Percentiles rank a stretch among this genome's conserved stretches.
phyloP scores from a whole-genome alignment of 2,888 invertebrate species.

The Stenodema calcarata region DNA sequence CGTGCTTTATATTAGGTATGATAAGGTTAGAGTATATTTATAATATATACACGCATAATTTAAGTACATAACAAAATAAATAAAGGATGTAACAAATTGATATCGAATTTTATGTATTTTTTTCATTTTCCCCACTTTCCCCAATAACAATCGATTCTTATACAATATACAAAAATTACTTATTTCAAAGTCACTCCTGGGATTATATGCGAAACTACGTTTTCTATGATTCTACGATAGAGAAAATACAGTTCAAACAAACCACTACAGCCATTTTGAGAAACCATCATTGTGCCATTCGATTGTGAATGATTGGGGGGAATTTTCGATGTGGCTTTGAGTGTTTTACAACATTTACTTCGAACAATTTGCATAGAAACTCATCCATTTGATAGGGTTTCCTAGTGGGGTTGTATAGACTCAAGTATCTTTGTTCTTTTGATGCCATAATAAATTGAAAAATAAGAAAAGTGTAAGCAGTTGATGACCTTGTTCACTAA shows the following conservation, averaged over 20 bases:
- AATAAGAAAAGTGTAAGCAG: no score
- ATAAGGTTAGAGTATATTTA: constrained; percentile 27
- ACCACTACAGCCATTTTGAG: neutral
- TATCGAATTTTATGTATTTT: neutral
- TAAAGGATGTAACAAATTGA: constrained; percentile 23
- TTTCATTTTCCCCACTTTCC: neutral
- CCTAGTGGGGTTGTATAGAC: neutral
- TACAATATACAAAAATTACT: neutral
- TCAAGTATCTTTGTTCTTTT: no score
- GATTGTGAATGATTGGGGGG: neutral
- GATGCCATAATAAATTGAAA: no score
- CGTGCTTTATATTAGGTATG: constrained; percentile 39
- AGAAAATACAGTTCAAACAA: neutral
- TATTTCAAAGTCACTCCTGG: neutral
- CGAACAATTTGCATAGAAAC: neutral
- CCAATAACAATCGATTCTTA: constrained; percentile 4
- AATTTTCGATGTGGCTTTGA: neutral
- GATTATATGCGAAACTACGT: neutral
- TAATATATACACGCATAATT: constrained; percentile 42
- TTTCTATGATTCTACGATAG: neutral
- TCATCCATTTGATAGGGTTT: neutral
- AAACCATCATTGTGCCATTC: neutral
- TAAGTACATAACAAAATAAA: constrained; percentile 46
- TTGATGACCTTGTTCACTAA: no score
- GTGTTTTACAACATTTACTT: neutral